A percentile compares a stretch with the other conserved stretches of the same genome.
phyloP scores from a whole-genome alignment of 2,113 vertebrate species.

The Pomatorhinus ruficollis region DNA sequence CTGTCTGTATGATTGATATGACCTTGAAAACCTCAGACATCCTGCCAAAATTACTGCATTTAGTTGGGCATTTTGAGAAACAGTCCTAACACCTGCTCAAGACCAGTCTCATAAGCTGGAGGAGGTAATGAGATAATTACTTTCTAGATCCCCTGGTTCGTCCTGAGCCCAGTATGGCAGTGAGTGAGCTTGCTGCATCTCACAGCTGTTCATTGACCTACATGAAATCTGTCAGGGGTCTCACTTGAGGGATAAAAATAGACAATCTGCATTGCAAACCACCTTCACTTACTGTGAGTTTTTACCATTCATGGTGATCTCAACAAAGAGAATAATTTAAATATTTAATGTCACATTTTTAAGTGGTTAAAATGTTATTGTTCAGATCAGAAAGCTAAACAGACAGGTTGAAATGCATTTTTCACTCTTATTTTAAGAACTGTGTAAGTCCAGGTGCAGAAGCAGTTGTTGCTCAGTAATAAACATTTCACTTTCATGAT shows the following conservation, averaged over 20 bases:
- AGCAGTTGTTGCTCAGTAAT: neutral
- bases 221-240: constrained; percentile 56
- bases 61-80: constrained; percentile 13
- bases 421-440: neutral
- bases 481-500: neutral
- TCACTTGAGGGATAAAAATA: constrained; percentile 58
- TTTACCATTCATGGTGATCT: constrained; percentile 60
- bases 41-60: neutral
- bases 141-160: neutral
- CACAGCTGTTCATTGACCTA: constrained; percentile 56
- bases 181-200: neutral
- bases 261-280: constrained; percentile 41
- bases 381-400: neutral
- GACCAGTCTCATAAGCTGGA: neutral
- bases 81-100: constrained; percentile 31
- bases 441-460: neutral
- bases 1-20: neutral
- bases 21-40: neutral
- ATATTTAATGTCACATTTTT: neutral
- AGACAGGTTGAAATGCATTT: neutral
- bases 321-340: constrained; percentile 1
- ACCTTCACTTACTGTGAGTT: constrained; percentile 30
- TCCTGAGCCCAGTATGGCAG: constrained; percentile 9
- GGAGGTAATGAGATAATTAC: constrained; percentile 44
- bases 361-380: neutral